Conservation (phyloP, 2,113 vertebrate genomes). For the Sturnus vulgaris region DNA sequence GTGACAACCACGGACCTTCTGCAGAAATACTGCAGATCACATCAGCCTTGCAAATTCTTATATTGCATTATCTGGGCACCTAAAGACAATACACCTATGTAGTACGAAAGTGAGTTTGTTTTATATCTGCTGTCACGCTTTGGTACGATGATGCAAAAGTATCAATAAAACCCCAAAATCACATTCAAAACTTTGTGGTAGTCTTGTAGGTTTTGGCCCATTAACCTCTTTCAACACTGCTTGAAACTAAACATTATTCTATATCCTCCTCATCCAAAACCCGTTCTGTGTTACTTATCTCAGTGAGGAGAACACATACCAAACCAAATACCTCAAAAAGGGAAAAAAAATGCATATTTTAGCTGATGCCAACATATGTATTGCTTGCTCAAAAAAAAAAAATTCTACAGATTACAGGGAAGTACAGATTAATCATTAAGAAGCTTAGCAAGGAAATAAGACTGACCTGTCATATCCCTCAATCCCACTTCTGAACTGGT, state of each 20-base stretch:
- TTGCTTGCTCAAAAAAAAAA: not conserved
- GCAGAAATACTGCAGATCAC: not conserved
- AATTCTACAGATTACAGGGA: not conserved
- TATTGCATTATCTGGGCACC: not conserved
- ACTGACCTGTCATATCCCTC: not conserved
- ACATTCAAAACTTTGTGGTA: not conserved
- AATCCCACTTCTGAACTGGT: not conserved
- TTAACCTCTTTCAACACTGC: not conserved
- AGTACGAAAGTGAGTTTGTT: accelerated
- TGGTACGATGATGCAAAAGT: not conserved
- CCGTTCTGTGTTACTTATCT: not conserved
- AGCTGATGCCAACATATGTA: not conserved
- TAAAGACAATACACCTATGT: not conserved
- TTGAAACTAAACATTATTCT: not conserved
- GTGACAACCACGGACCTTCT: not conserved
- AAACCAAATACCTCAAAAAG: not conserved
- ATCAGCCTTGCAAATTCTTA: not conserved
- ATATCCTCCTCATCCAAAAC: not conserved
- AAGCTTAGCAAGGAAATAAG: not conserved
- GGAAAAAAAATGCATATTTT: not conserved
- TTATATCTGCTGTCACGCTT: not conserved
- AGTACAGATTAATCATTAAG: not conserved
- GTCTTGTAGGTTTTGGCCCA: not conserved
- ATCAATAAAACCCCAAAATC: not conserved
- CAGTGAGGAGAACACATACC: not conserved